These are phyloP conservation scores for Taphrorychus bicolor DNA, from an alignment of 2,888 invertebrate species.

Conservation along the genomic window DNA sequence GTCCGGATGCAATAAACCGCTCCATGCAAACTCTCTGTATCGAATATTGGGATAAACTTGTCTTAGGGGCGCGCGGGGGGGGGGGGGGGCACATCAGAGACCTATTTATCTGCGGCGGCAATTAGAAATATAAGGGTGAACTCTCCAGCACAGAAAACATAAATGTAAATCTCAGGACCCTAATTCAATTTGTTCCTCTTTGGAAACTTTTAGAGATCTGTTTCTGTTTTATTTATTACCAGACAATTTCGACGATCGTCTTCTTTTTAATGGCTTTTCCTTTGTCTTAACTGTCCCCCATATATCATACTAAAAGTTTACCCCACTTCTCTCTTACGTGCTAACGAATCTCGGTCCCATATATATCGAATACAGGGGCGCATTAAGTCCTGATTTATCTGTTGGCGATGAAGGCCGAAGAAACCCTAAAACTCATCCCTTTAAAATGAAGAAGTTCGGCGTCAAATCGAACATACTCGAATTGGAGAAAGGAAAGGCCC, in stretches of 20 bases:
- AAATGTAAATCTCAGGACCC: conserved; percentile 38
- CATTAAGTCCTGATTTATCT: too few species aligned
- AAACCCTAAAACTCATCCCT: too few species aligned
- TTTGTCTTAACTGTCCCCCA: conserved; percentile 38
- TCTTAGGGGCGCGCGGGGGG: too few species aligned
- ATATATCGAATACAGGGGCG: conserved; percentile 2
- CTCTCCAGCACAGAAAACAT: conserved; percentile 32
- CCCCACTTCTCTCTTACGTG: conserved; percentile 33
- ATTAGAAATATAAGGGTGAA: conserved; percentile 26
- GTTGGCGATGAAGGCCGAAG: too few species aligned
- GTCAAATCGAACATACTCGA: too few species aligned
- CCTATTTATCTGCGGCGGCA: conserved; percentile 9
- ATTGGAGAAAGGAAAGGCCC: too few species aligned
- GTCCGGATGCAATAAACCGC: conserved; percentile 11
- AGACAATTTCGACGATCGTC: conserved; percentile 36
- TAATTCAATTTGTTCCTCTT: conserved; percentile 40
- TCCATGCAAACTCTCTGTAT: background rate
- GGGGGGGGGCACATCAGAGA: background rate
- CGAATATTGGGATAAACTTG: conserved; percentile 8
- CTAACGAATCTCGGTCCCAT: conserved; percentile 20
- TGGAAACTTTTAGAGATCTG: conserved; percentile 38
- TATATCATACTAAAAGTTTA: conserved; percentile 41
- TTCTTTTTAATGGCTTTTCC: conserved; percentile 38
- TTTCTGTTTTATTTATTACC: conserved; percentile 39
- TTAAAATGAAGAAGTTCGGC: too few species aligned